A percentile compares a stretch with the other conserved stretches of the same genome.
Conservation (phyloP, 2,888 invertebrate species). For the Cryptosula pallasiana region DNA sequence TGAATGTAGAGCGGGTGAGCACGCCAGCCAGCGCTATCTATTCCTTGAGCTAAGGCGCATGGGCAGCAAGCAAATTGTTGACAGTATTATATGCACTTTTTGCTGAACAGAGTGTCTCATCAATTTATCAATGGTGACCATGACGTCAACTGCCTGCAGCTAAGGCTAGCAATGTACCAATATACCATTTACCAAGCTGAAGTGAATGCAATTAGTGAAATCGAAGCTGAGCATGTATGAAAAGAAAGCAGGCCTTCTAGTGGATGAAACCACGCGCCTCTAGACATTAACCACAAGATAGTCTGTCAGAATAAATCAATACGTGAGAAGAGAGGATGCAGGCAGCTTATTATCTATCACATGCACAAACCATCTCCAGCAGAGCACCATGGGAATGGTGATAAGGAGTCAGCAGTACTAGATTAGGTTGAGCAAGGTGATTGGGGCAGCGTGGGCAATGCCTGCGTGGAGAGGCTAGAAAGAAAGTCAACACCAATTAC, state of each 20-base stretch:
- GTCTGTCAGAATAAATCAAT: conserved; percentile 2
- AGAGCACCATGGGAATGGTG: not conserved
- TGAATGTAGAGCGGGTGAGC: too few relatives aligned
- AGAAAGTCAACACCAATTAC: too few relatives aligned
- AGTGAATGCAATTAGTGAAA: not conserved
- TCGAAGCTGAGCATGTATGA: not conserved
- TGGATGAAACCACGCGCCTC: not conserved
- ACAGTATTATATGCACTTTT: too few relatives aligned
- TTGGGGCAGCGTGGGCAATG: not conserved
- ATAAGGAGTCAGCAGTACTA: not conserved
- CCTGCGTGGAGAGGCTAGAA: too few relatives aligned
- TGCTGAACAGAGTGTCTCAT: too few relatives aligned
- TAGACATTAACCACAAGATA: not conserved
- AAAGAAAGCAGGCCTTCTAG: not conserved
- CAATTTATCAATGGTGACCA: too few relatives aligned
- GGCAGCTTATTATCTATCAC: not conserved
- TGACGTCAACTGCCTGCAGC: too few relatives aligned
- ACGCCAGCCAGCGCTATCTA: too few relatives aligned
- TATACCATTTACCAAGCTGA: not conserved
- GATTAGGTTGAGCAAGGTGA: not conserved
- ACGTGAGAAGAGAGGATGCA: not conserved
- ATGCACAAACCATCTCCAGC: not conserved
- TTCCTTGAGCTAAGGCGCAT: too few relatives aligned
- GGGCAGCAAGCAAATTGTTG: too few relatives aligned
- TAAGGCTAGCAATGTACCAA: too few relatives aligned